Conservation (phyloP, 2,888 invertebrate species). For the Cephus sareptanus region DNA sequence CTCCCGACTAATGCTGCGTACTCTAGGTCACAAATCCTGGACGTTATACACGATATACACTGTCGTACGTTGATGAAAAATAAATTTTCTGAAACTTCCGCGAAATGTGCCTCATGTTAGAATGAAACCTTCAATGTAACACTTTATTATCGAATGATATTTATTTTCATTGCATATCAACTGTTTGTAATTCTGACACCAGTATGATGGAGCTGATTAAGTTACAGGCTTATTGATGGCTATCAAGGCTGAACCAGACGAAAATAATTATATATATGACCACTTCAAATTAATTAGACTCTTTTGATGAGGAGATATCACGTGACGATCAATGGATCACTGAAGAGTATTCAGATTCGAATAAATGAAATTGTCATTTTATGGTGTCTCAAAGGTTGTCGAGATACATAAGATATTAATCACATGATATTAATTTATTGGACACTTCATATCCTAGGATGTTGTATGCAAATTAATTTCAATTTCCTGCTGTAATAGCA, state of each 20-base stretch:
- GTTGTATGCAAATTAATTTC: neutral
- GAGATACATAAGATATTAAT: neutral
- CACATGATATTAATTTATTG: neutral
- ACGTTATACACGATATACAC: conserved; percentile 35
- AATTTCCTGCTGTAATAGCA: neutral
- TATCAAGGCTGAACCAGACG: neutral
- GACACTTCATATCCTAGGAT: neutral
- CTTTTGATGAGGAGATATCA: neutral
- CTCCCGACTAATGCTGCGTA: conserved; percentile 14
- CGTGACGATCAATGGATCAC: neutral
- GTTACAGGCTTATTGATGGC: neutral
- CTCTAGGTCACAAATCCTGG: conserved; percentile 23
- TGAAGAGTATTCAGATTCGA: neutral
- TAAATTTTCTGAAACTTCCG: conserved; percentile 27
- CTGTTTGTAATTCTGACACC: neutral
- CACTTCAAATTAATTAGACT: neutral
- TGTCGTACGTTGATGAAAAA: conserved; percentile 26
- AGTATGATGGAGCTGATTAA: neutral
- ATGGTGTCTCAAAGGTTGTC: neutral
- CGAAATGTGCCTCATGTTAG: neutral
- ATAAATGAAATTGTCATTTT: neutral
- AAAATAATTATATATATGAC: neutral
- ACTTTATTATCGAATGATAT: neutral
- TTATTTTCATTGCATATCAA: neutral
- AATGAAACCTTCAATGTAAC: neutral